Conservation (phyloP, 2,888 invertebrate species). For the Agriopis leucophaearia region DNA sequence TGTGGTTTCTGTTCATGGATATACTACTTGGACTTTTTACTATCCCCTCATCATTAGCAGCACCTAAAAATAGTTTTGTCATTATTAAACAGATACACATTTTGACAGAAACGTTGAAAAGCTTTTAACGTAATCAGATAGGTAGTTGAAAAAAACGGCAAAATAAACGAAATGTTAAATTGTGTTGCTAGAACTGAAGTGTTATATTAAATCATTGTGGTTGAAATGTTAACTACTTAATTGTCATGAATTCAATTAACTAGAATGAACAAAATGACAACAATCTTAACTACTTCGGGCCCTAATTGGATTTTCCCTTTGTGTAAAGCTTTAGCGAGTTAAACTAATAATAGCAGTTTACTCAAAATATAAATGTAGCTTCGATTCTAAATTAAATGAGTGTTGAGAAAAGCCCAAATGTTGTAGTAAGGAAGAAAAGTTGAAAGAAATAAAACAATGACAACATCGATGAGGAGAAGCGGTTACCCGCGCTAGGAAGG, state of each 20-base stretch:
- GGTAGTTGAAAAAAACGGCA: conserved; percentile 34
- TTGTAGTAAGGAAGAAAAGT: conserved; percentile 50
- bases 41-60: conserved; percentile 84
- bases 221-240: conserved; percentile 23
- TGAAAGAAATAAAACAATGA: conserved; percentile 56
- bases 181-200: conserved; percentile 33
- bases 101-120: conserved; percentile 38
- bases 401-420: conserved; percentile 39
- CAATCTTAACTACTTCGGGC: conserved; percentile 27
- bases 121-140: conserved; percentile 40
- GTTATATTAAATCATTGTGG: conserved; percentile 14
- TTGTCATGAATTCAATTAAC: conserved; percentile 31
- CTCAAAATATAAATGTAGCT: conserved; percentile 19
- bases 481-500: conserved; percentile 88
- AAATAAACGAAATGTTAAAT: conserved; percentile 37
- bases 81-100: conserved; percentile 3
- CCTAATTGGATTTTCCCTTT: conserved; percentile 25
- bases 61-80: conserved; percentile 64
- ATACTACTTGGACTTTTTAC: conserved; percentile 93
- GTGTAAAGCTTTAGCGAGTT: conserved; percentile 39
- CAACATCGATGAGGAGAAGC: conserved; percentile 74
- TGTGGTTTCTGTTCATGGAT: conserved; percentile 93
- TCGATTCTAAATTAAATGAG: conserved; percentile 28
- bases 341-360: conserved; percentile 34
- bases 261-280: conserved; percentile 31